Base-by-base conservation (phyloP, 2,888 invertebrate species). In the Petrolisthes cinctipes region DNA sequence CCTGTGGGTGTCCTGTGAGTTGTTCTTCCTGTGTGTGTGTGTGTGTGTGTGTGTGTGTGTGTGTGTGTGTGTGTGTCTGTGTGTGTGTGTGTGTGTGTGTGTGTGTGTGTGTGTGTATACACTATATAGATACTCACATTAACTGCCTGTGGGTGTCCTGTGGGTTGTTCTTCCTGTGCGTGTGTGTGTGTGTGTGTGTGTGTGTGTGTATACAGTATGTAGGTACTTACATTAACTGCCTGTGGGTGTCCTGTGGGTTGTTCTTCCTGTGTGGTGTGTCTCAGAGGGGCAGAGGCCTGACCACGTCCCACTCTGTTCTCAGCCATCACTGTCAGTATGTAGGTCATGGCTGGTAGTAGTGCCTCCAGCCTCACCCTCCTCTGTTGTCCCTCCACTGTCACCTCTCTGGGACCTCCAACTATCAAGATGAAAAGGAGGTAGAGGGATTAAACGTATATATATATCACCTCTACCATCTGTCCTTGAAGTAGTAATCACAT, bases 301-400 rank as follows among this genome's bases (percentile, higher is more conserved):
- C 86, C 85, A 20, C 85, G 75, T 3, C 90, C 90, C 23, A 89
- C 89, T 37, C 90, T 81, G 66, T 89, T 89, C 80, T 87, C 86
- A 1, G 90, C 89, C 68, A 85, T 85, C 37, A 90, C 86, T n/a
- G 61, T 87, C 71, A 90, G 86, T 20, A 71, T 76, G 89, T 90
- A 90, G 80, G 85, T 86, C 4, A 85, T 87, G 61, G 90, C 86
- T 11, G 90, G 90, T n/a, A 76, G 73, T 17, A 90, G 85, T 0
- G 86, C 85, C 11, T 90, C 90, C 66, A 90, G 61, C 11, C 87
- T 57, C 6, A 86, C 90, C 23, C 57, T 81, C 9, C 71, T 61
- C 66, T 83, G 82, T 37, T 90, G 86, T 0, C 86, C 90, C 76
- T 84, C 82, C 83, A 86, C 86, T 17, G 86, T 86, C 71, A 86